Evolutionary conservation across 2,113 vertebrate species (phyloP).

Genomic region (Clarias gariepinus): DNA sequence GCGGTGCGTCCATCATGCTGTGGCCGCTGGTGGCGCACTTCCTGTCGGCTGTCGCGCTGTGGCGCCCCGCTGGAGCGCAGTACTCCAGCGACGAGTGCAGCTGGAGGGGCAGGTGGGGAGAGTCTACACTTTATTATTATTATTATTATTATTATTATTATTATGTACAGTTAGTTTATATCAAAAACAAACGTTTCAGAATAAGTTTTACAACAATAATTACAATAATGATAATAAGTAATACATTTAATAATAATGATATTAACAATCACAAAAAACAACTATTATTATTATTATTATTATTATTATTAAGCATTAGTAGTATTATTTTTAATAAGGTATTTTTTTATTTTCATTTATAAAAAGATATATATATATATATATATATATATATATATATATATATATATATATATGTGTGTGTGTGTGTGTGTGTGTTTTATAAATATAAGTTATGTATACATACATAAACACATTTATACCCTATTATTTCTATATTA

Average conservation of each 20-base stretch:
- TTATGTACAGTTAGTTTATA: background rate
- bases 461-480: background rate
- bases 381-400: no score
- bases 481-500: background rate
- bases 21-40: constrained; percentile 68
- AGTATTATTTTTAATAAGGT: background rate
- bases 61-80: constrained; percentile 77
- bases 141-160: no score
- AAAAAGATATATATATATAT: no score
- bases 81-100: constrained; percentile 96
- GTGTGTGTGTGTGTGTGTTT: no score
- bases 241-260: background rate
- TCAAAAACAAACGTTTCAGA: background rate
- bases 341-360: background rate
- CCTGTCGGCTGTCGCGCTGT: constrained; percentile 73
- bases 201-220: background rate
- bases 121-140: no score
- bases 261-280: background rate
- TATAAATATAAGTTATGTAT: no score
- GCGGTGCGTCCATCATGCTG: constrained; percentile 71
- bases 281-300: background rate
- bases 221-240: background rate
- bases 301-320: background rate
- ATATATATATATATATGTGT: no score
- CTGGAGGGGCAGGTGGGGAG: constrained; percentile 93